These are phyloP conservation scores for Sinonovacula constricta DNA, from an alignment of 1,140 invertebrate genomes.

Conservation along the genomic window DNA sequence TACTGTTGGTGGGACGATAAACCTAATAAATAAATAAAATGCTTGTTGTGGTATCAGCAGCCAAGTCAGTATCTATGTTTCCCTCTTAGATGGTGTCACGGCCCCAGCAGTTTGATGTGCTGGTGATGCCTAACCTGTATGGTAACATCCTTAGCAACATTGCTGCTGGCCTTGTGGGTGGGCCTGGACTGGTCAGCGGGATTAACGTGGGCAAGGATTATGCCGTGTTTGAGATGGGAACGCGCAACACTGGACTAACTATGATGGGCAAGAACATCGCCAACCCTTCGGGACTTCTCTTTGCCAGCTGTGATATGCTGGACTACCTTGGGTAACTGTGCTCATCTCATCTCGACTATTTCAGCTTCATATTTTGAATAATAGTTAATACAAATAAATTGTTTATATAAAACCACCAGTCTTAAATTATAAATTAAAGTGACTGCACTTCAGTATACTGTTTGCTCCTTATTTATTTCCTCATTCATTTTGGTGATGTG, in stretches of 20 bases:
- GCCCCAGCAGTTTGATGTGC: conserved; percentile 98
- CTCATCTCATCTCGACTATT: not conserved
- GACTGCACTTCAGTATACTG: too few species aligned
- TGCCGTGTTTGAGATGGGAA: conserved; percentile 95
- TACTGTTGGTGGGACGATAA: too few species aligned
- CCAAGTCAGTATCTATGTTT: too few species aligned
- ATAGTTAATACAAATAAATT: too few species aligned
- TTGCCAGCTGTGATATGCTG: conserved; percentile 96
- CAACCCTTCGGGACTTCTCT: conserved; percentile 98
- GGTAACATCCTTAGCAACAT: conserved; percentile 99
- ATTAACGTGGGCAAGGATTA: conserved; percentile 94
- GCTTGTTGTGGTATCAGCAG: too few species aligned
- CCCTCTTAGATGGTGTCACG: conserved; percentile 93
- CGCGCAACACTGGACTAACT: conserved; percentile 71
- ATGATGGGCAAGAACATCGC: conserved; percentile 97
- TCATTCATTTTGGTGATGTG: too few species aligned
- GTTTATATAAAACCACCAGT: too few species aligned
- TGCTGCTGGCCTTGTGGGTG: conserved; percentile 96
- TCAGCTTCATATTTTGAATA: not conserved
- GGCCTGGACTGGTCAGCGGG: conserved; percentile 97
- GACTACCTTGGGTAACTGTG: conserved; percentile 88
- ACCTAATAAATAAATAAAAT: too few species aligned
- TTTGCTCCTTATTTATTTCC: too few species aligned
- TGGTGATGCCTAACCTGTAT: conserved; percentile 99
- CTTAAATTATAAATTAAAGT: too few species aligned